phyloP scores from a whole-genome alignment of 2,888 invertebrate genomes.

The Aquatica leii region DNA sequence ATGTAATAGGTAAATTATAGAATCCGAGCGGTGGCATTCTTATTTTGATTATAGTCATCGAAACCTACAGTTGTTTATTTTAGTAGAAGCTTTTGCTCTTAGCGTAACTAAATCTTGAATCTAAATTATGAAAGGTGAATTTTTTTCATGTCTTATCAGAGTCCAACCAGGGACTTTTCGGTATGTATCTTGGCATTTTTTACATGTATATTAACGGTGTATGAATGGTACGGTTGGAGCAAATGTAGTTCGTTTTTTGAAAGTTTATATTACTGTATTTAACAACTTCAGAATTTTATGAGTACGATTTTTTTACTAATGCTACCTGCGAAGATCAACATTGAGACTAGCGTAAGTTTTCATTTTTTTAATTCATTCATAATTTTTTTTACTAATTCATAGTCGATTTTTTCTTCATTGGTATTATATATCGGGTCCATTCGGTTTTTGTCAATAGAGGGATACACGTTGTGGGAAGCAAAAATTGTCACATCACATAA shows the following conservation, averaged over 20 bases:
- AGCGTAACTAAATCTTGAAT: too few relatives aligned
- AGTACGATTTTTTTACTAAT: conserved; percentile 36
- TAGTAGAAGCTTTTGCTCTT: too few relatives aligned
- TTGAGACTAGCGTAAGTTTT: conserved; percentile 28
- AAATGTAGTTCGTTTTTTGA: conserved; percentile 15
- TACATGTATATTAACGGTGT: conserved; percentile 23
- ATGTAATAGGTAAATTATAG: not conserved
- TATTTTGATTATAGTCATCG: not conserved
- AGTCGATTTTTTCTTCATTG: too few relatives aligned
- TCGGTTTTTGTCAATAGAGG: too few relatives aligned
- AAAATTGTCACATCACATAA: too few relatives aligned
- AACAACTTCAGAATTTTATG: conserved; percentile 34
- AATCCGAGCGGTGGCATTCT: not conserved
- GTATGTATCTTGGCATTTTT: conserved; percentile 55
- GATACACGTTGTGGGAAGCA: too few relatives aligned
- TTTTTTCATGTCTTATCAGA: conserved; percentile 61
- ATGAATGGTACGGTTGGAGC: conserved; percentile 17
- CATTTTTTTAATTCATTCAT: conserved; percentile 47
- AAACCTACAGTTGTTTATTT: not conserved
- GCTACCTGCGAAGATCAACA: conserved; percentile 29
- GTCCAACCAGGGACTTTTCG: conserved; percentile 62
- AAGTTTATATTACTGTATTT: conserved; percentile 21
- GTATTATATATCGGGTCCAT: too few relatives aligned
- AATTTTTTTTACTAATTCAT: not conserved
- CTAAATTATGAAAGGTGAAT: too few relatives aligned